phyloP scores from a whole-genome alignment of 2,888 invertebrate genomes.

The Heteropelma amictum region DNA sequence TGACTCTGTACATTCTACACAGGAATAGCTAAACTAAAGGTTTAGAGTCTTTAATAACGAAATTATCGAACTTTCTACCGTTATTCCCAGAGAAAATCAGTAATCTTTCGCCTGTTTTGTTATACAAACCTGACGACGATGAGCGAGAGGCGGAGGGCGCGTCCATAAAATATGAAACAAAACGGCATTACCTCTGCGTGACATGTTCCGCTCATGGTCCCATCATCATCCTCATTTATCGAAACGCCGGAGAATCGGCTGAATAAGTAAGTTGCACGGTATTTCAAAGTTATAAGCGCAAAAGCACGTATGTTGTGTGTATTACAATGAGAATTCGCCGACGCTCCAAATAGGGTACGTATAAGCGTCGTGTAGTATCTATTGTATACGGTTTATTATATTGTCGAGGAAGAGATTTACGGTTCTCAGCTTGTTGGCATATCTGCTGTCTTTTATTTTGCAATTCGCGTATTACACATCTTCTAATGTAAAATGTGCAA shows the following conservation, averaged over 20 bases:
- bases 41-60: too few species aligned
- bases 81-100: too few species aligned
- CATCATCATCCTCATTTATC: neutral
- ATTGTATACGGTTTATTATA: constrained; percentile 20
- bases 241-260: neutral
- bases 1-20: too few species aligned
- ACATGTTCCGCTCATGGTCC: neutral
- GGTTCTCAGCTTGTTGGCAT: constrained; percentile 43
- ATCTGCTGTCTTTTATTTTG: constrained; percentile 9
- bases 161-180: neutral
- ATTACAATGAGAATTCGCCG: constrained; percentile 14
- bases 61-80: too few species aligned
- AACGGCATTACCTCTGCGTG: neutral
- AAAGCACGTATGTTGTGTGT: neutral
- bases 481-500: constrained; percentile 20
- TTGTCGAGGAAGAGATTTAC: constrained; percentile 39
- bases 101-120: too few species aligned
- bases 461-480: constrained; percentile 14
- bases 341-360: constrained; percentile 19
- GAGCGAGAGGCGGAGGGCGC: too few species aligned
- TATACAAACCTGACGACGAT: too few species aligned
- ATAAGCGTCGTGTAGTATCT: neutral
- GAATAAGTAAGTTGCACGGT: constrained; percentile 11
- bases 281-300: constrained; percentile 18
- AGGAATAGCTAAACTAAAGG: too few species aligned